Evolutionary conservation across 2,113 vertebrate genomes (phyloP).

Genomic region (Hystrix cristata): DNA sequence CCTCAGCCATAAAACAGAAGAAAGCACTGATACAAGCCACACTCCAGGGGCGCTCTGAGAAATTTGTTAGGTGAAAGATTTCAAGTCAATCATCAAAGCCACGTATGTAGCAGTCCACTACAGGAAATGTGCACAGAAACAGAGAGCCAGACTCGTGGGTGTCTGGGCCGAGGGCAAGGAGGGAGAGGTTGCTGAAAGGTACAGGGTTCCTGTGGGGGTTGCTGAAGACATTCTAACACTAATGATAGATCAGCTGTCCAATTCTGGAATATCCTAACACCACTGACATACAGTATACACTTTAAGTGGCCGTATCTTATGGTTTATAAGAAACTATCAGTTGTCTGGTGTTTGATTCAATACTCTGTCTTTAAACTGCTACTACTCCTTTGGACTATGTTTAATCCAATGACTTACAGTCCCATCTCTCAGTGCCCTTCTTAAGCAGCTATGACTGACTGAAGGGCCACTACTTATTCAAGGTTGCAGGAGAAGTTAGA

Average conservation of each 20-base stretch:
- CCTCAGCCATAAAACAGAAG: conserved; percentile 11
- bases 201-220: conserved; percentile 15
- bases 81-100: neutral
- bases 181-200: neutral
- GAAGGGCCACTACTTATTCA: neutral
- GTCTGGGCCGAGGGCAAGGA: neutral
- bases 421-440: neutral
- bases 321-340: neutral
- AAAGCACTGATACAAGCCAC: conserved; percentile 1
- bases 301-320: conserved; percentile 38
- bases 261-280: conserved; percentile 18
- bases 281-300: neutral
- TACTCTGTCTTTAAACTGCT: conserved; percentile 26
- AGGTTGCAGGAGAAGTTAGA: neutral
- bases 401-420: conserved; percentile 33
- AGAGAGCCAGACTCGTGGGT: neutral
- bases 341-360: conserved; percentile 23
- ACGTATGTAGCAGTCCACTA: neutral
- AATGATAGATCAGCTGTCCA: neutral
- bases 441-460: neutral
- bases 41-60: neutral
- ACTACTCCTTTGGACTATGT: neutral
- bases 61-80: conserved; percentile 37
- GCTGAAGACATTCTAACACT: conserved; percentile 33
- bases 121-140: neutral